A percentile compares a stretch with the other conserved stretches of the same genome.
These are phyloP conservation scores for Temnothorax unifasciatus DNA, from an alignment of 2,888 invertebrate species.

Conservation along the genomic window DNA sequence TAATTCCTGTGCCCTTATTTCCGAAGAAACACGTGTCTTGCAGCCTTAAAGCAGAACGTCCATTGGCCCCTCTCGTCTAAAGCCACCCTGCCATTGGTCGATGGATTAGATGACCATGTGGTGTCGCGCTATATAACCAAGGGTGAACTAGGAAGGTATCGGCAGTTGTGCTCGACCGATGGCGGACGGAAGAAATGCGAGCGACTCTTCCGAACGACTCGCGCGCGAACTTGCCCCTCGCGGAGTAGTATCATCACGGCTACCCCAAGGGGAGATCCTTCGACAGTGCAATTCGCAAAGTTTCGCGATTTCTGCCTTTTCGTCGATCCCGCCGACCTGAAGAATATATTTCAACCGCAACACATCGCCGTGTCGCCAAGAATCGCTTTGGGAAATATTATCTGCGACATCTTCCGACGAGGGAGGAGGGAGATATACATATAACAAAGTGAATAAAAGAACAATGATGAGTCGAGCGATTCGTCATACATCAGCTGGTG, in stretches of 20 bases:
- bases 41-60: constrained; percentile 71
- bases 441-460: constrained; percentile 21
- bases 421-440: not conserved
- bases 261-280: not conserved
- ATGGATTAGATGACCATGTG: constrained; percentile 85
- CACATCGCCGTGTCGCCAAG: not conserved
- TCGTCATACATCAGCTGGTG: constrained; percentile 8
- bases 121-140: constrained; percentile 84
- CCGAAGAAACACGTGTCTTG: constrained; percentile 81
- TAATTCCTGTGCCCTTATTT: constrained; percentile 83
- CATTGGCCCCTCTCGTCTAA: constrained; percentile 78
- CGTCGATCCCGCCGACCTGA: not conserved
- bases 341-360: constrained; percentile 17
- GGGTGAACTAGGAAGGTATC: constrained; percentile 82
- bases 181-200: constrained; percentile 76
- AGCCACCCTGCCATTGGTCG: constrained; percentile 80
- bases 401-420: not conserved
- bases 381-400: not conserved
- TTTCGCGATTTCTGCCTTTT: constrained; percentile 12
- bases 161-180: constrained; percentile 81
- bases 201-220: constrained; percentile 63
- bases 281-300: constrained; percentile 28
- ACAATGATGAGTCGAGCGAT: constrained; percentile 1
- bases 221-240: not conserved
- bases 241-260: constrained; percentile 1